A percentile compares a stretch with the other conserved stretches of the same genome.
Conservation (phyloP, 1,140 invertebrate species). For the Aradophagus sp. region DNA sequence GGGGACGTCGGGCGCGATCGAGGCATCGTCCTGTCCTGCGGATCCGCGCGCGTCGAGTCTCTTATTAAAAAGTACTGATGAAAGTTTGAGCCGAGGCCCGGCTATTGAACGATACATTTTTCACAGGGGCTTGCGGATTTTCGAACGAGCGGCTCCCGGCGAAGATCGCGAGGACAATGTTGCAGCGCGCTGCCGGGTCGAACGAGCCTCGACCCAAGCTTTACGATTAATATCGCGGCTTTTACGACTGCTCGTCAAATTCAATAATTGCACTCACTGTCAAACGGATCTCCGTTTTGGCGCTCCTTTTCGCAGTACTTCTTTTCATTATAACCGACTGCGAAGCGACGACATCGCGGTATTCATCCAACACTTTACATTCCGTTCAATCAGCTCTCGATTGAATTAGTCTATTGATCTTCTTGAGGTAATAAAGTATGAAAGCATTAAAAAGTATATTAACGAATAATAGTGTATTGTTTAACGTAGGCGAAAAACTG, state of each 20-base stretch:
- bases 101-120: constrained; percentile 26
- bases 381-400: no score
- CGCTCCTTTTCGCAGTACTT: no score
- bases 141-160: neutral
- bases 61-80: constrained; percentile 54
- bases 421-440: no score
- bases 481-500: no score
- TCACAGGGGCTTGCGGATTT: constrained; percentile 9
- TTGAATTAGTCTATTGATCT: no score
- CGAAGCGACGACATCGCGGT: no score
- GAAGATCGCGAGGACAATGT: neutral
- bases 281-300: no score
- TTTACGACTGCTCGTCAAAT: constrained; percentile 7
- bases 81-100: constrained; percentile 12
- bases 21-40: constrained; percentile 48
- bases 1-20: no score
- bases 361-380: no score
- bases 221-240: constrained; percentile 11
- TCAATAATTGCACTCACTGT: constrained; percentile 10
- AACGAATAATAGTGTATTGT: no score
- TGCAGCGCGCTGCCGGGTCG: neutral
- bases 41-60: constrained; percentile 21
- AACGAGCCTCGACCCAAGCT: neutral
- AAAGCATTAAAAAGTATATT: no score
- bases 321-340: no score